These are phyloP conservation scores for Lithobates pipiens DNA, from an alignment of 2,797 vertebrate genomes.

Conservation along the genomic window DNA sequence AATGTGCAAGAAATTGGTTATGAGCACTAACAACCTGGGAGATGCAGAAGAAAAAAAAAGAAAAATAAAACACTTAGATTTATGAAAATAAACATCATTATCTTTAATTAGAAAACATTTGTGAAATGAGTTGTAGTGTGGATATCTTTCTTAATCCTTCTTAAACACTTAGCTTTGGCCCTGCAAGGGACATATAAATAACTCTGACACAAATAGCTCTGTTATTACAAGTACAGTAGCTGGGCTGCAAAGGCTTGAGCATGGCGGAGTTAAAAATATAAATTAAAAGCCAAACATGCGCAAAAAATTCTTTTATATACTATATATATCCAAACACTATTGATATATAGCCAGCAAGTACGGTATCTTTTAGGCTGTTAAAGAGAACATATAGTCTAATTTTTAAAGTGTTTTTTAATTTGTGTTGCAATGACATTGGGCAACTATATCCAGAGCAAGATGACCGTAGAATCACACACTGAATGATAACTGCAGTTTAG, in stretches of 20 bases:
- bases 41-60: background rate
- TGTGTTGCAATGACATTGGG: too few species aligned
- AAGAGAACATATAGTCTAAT: too few species aligned
- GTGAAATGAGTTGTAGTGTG: background rate
- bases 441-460: too few species aligned
- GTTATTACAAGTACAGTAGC: background rate
- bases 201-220: slow-evolving; percentile 18
- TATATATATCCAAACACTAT: too few species aligned
- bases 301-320: too few species aligned
- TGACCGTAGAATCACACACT: too few species aligned
- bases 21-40: background rate
- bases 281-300: background rate
- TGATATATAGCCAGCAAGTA: too few species aligned
- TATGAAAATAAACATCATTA: background rate
- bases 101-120: background rate
- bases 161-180: slow-evolving; percentile 15
- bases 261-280: background rate
- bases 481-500: too few species aligned
- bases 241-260: background rate
- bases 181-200: slow-evolving; percentile 15
- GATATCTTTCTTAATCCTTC: slow-evolving; percentile 26
- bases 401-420: too few species aligned
- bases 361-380: too few species aligned
- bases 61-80: background rate
- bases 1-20: slow-evolving; percentile 9